Conservation (phyloP, 2,797 vertebrate species). For the Antennarius maculatus region DNA sequence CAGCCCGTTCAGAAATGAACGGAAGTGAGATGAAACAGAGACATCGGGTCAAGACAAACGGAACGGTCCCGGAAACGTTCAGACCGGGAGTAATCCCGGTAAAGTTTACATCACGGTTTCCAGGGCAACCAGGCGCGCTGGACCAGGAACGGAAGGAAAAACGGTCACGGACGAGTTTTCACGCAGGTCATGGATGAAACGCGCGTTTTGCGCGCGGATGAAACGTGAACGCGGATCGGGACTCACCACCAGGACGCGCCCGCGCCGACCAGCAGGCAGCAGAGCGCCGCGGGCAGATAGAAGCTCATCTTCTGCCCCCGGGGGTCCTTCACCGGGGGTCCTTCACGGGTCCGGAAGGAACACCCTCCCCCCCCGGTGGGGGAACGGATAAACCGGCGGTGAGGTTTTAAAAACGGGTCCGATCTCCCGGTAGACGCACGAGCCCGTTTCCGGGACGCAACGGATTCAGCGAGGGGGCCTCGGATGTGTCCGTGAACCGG, state of each 20-base stretch:
- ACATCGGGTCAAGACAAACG: too few relatives aligned
- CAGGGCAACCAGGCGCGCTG: not conserved
- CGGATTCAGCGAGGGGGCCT: too few relatives aligned
- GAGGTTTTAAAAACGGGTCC: not conserved
- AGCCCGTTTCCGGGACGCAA: too few relatives aligned
- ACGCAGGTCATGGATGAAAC: too few relatives aligned
- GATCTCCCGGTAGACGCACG: constrained; percentile 1
- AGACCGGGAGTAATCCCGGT: constrained; percentile 7
- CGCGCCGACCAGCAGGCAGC: constrained; percentile 87
- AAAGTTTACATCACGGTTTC: not conserved
- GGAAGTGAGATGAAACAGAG: too few relatives aligned
- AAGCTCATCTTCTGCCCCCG: constrained; percentile 77
- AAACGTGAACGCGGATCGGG: not conserved
- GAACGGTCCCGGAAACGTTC: constrained; percentile 26
- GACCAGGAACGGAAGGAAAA: too few relatives aligned
- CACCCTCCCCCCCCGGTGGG: constrained; percentile 24
- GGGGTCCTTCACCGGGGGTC: constrained; percentile 74
- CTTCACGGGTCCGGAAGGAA: constrained; percentile 66
- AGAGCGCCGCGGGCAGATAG: constrained; percentile 84
- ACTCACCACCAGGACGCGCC: constrained; percentile 97
- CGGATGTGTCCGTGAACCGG: too few relatives aligned
- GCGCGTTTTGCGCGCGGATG: not conserved
- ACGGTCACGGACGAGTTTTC: too few relatives aligned
- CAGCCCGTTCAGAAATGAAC: too few relatives aligned
- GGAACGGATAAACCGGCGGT: not conserved